Evolutionary conservation across 2,797 vertebrate genomes (phyloP), one percentile per base, ranked within the genome.

Genomic region (Ambastaia sidthimunki): DNA sequence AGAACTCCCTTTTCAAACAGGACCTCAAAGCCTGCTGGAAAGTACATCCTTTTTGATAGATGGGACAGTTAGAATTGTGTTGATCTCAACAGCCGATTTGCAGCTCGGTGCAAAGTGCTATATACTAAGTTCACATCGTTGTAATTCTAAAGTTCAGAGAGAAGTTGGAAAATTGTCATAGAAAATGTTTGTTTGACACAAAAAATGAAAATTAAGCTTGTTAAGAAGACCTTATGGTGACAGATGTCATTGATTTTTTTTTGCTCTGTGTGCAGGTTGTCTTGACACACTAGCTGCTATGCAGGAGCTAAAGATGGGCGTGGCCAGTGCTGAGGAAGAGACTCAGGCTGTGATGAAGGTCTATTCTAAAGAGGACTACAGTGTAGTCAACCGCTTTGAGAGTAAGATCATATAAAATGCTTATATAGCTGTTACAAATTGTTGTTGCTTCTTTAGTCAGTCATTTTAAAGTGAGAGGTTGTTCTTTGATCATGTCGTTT

Each of bases 321-420:
- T 99, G 79, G 93, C 97, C 73, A 99, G 94, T 48, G 94, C 95
- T 11, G 98, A 99, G 86, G 98, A 99, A 68, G 98, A 99, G 88
- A 99, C 97, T 28, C 98, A 99, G 91, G 96, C 98, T 48, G 97
- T 99, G 84, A 96, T 98, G 96, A 99, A 99, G 87, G 97, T 99
- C 81, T 99, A 99, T 89, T 99, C 98, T 80, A 99, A 99, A 88
- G 98, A 99, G 89, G 98, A 99, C 90, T 99, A 99, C 82, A 99
- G 96, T 67, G 93, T 99, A 81, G 98, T 99, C 78, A 99, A 99
- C 91, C 95, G 98, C 88, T 99, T 99, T 94, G 98, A 99, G 94
- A 99, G 98, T 99, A 92, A 87, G 96, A 89, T 68, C 12, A 47
- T n/a, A 50, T 1, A 9, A 3, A 76, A 85, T 28, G 28, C 28